These are phyloP conservation scores for Chaetodon auriga DNA, from an alignment of 2,113 vertebrate species.

Conservation along the genomic window DNA sequence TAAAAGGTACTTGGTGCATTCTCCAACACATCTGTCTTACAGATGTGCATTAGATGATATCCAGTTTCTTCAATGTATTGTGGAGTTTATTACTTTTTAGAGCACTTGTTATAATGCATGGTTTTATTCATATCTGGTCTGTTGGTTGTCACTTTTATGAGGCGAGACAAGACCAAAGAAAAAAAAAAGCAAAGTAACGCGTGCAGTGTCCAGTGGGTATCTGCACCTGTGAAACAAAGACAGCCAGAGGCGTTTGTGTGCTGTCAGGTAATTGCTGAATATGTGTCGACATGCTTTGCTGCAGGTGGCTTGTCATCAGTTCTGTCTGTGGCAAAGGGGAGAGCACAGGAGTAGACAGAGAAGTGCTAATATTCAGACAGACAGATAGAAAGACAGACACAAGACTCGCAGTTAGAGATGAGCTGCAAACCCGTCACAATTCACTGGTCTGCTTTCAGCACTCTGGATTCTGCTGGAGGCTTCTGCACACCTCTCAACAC, in stretches of 20 bases:
- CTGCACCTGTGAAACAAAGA: background rate
- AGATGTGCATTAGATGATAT: background rate
- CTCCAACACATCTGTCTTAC: background rate
- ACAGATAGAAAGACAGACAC: constrained; percentile 64
- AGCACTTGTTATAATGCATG: background rate
- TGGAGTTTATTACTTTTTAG: background rate
- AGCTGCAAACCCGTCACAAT: constrained; percentile 67
- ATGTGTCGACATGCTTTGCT: constrained; percentile 61
- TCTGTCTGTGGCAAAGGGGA: constrained; percentile 54
- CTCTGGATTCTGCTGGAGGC: constrained; percentile 59
- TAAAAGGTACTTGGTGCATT: background rate
- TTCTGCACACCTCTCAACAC: constrained; percentile 33
- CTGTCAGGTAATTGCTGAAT: constrained; percentile 40
- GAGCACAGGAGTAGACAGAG: constrained; percentile 36
- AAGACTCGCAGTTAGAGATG: constrained; percentile 54
- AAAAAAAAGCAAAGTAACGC: background rate
- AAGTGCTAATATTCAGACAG: constrained; percentile 59
- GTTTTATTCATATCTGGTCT: background rate
- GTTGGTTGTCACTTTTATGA: background rate
- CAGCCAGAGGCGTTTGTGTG: constrained; percentile 11
- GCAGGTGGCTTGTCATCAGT: constrained; percentile 69
- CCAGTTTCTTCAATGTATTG: background rate
- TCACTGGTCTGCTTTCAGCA: constrained; percentile 70
- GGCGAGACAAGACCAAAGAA: no score
- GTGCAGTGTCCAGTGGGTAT: background rate